Evolutionary conservation across 2,113 vertebrate species (phyloP).

Genomic region (Apteryx owenii): DNA sequence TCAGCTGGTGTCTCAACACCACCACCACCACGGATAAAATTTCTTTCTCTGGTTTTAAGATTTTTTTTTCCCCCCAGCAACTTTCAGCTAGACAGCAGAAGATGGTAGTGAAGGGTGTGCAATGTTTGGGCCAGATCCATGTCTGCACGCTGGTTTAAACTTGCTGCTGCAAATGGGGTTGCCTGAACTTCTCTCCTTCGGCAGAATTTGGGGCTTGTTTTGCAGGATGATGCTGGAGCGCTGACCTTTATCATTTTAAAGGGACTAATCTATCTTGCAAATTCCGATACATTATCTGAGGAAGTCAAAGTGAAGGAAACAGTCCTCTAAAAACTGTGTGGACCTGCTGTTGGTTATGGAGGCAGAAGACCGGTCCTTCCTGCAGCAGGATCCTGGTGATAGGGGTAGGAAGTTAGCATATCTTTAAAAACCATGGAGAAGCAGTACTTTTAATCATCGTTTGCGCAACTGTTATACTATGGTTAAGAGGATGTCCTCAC

Average conservation of each 20-base stretch:
- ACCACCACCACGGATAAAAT: neutral
- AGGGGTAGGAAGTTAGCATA: neutral
- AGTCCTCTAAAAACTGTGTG: neutral
- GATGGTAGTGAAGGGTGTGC: accelerated
- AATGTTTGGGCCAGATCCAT: neutral
- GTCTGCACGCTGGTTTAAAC: neutral
- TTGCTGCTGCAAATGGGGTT: conserved; percentile 13
- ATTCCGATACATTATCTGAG: neutral
- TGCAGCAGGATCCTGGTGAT: neutral
- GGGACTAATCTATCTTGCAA: neutral
- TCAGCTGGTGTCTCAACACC: conserved; percentile 45
- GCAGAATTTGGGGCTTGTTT: neutral
- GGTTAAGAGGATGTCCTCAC: neutral
- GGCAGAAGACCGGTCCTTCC: neutral
- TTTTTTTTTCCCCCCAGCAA: neutral
- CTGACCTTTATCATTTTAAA: neutral
- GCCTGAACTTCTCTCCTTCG: neutral
- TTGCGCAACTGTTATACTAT: neutral
- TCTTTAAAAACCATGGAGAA: neutral
- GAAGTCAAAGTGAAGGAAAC: neutral
- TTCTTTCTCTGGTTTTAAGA: conserved; percentile 24
- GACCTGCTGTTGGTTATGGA: neutral
- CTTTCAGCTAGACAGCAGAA: neutral
- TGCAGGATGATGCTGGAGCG: neutral
- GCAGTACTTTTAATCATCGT: neutral